A percentile compares a stretch with the other conserved stretches of the same genome.
These are phyloP conservation scores for Xerus rutilus DNA, from an alignment of 2,797 vertebrate genomes.

Conservation along the genomic window DNA sequence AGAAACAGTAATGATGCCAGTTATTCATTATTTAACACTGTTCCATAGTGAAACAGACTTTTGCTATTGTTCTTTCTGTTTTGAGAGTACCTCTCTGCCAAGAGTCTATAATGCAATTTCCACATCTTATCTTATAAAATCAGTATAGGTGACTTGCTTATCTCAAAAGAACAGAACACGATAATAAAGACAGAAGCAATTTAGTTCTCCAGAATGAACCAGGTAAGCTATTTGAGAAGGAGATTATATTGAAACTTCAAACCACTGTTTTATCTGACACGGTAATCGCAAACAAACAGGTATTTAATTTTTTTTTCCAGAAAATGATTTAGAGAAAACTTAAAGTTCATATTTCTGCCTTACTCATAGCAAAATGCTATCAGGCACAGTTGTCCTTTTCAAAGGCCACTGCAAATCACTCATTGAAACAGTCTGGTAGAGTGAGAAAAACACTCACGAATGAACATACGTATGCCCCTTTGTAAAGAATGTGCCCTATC, in stretches of 20 bases:
- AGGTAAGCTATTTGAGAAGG: not conserved
- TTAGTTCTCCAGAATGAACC: not conserved
- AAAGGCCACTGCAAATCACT: not conserved
- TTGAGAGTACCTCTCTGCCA: not conserved
- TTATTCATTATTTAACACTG: not conserved
- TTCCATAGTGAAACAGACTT: not conserved
- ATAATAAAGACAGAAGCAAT: not conserved
- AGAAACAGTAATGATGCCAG: not conserved
- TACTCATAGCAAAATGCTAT: not conserved
- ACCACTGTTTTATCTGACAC: not conserved
- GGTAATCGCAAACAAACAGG: constrained; percentile 7
- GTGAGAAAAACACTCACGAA: not conserved
- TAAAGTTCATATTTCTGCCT: not conserved
- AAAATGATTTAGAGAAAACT: not conserved
- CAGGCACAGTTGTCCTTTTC: not conserved
- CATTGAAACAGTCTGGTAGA: not conserved
- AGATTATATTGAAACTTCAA: not conserved
- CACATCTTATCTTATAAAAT: not conserved
- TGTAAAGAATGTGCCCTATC: not conserved
- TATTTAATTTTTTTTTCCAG: not conserved
- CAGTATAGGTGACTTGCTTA: not conserved
- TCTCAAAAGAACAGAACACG: not conserved
- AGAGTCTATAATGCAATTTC: not conserved
- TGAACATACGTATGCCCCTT: rapidly evolving
- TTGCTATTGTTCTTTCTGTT: not conserved